phyloP scores from a whole-genome alignment of 2,888 invertebrate genomes.

The Dryomyza anilis region DNA sequence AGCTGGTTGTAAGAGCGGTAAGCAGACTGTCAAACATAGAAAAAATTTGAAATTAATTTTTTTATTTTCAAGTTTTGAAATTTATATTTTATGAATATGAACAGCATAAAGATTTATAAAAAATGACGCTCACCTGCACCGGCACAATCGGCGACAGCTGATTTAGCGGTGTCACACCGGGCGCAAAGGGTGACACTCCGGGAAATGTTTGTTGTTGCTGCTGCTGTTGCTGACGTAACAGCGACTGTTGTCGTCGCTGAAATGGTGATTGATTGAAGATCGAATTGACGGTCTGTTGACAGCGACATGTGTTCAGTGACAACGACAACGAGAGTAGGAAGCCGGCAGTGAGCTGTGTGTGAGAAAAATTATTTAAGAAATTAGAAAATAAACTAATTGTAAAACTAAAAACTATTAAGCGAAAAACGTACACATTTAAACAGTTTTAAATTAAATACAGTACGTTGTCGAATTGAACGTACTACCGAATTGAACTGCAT shows the following conservation, averaged over 20 bases:
- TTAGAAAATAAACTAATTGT: neutral
- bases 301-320: conserved; percentile 40
- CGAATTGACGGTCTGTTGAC: conserved; percentile 44
- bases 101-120: no score
- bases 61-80: neutral
- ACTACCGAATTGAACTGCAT: no score
- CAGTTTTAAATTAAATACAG: no score
- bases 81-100: no score
- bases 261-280: conserved; percentile 51
- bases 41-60: neutral
- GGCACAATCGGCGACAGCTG: conserved; percentile 36
- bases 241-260: conserved; percentile 46
- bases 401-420: neutral
- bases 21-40: conserved; percentile 28
- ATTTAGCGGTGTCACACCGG: conserved; percentile 34
- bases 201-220: conserved; percentile 41
- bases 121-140: conserved; percentile 45
- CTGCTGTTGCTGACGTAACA: conserved; percentile 43
- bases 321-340: conserved; percentile 34
- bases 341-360: conserved; percentile 36
- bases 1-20: conserved; percentile 54
- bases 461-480: no score
- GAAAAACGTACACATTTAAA: no score
- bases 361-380: conserved; percentile 10
- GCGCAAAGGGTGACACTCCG: no score